Conservation (phyloP, 2,113 vertebrate genomes). For the Toxostoma redivivum region DNA sequence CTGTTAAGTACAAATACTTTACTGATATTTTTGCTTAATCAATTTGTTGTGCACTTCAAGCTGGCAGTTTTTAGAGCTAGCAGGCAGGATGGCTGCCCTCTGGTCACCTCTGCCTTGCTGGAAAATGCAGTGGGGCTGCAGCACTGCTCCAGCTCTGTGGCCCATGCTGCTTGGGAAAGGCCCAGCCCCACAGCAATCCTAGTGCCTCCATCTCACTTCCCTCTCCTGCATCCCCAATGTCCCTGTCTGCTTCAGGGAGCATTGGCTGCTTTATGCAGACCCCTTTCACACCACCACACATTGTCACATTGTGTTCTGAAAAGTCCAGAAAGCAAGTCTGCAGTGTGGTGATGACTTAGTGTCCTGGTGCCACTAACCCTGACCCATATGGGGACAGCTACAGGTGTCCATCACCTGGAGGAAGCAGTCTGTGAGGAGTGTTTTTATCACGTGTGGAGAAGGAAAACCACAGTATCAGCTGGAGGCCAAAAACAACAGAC, state of each 20-base stretch:
- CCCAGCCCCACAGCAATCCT: neutral
- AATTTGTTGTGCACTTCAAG: neutral
- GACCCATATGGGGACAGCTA: neutral
- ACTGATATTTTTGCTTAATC: neutral
- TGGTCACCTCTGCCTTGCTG: neutral
- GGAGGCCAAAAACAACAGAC: slow-evolving; percentile 48
- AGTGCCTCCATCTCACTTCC: neutral
- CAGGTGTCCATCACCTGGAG: slow-evolving; percentile 50
- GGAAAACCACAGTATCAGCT: slow-evolving; percentile 35
- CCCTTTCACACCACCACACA: neutral
- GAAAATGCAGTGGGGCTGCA: neutral
- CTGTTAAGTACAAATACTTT: neutral
- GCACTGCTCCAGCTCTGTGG: neutral
- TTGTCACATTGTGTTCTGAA: accelerated
- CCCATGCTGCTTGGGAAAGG: neutral
- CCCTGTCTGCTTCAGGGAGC: neutral
- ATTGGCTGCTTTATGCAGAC: neutral
- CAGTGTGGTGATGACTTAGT: accelerated
- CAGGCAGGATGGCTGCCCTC: neutral
- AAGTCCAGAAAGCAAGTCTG: neutral
- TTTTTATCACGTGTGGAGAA: slow-evolving; percentile 24
- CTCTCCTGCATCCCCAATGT: neutral
- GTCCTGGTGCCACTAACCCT: neutral
- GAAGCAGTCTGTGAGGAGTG: neutral
- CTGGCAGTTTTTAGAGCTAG: neutral